phyloP scores from a whole-genome alignment of 2,113 vertebrate species.

The Hemicordylus capensis region DNA sequence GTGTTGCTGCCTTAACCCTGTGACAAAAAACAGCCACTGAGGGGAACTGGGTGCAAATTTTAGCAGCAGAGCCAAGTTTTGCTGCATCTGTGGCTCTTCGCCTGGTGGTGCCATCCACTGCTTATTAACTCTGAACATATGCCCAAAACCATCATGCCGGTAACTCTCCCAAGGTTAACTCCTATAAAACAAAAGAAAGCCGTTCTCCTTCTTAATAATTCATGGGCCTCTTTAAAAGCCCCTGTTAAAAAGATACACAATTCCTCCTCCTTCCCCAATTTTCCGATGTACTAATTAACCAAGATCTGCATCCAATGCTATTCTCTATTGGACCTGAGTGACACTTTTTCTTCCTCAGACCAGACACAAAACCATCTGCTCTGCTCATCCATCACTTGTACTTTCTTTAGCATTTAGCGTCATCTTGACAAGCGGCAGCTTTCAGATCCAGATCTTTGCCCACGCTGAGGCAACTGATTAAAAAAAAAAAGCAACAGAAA shows the following conservation, averaged over 20 bases:
- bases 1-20: not conserved
- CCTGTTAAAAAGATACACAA: conserved; percentile 69
- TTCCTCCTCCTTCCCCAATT: conserved; percentile 69
- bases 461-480: conserved; percentile 4
- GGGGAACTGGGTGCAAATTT: not conserved
- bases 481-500: not conserved
- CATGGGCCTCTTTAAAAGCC: conserved; percentile 65
- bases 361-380: conserved; percentile 48
- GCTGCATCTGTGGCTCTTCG: not conserved
- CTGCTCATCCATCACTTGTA: conserved; percentile 51
- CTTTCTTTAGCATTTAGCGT: conserved; percentile 59
- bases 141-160: conserved; percentile 24
- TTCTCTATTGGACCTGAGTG: conserved; percentile 67
- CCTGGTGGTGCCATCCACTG: not conserved
- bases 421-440: conserved; percentile 43
- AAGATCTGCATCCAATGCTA: conserved; percentile 65
- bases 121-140: conserved; percentile 34
- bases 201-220: conserved; percentile 67
- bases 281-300: conserved; percentile 73
- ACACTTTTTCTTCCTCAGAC: conserved; percentile 57
- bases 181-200: conserved; percentile 65
- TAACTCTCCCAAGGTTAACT: conserved; percentile 60
- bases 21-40: not conserved
- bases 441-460: conserved; percentile 36
- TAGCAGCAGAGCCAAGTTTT: not conserved